Percentiles rank a stretch among this genome's conserved stretches.
phyloP scores from a whole-genome alignment of 2,113 vertebrate genomes.

The Hylia prasina region DNA sequence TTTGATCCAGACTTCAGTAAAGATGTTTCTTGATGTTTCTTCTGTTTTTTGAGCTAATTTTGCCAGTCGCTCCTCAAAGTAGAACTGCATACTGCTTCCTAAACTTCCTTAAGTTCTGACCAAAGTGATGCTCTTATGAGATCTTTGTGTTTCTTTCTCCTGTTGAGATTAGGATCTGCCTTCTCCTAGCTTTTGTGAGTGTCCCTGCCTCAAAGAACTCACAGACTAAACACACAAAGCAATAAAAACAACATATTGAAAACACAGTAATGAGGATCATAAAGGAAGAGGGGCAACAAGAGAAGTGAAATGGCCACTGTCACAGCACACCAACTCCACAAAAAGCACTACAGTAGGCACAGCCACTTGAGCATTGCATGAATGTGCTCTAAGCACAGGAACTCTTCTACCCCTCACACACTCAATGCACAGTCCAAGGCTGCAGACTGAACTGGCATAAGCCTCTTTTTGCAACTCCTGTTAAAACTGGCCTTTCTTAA shows the following conservation, averaged over 20 bases:
- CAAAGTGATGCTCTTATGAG: background rate
- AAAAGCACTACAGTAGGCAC: background rate
- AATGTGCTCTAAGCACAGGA: background rate
- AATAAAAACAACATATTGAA: background rate
- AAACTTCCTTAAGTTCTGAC: background rate
- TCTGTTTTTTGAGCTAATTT: background rate
- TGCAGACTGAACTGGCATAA: background rate
- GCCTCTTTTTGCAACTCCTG: background rate
- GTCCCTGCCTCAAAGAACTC: background rate
- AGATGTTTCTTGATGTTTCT: background rate
- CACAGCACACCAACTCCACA: background rate
- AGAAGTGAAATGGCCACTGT: background rate
- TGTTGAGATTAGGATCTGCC: background rate
- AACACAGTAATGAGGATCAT: background rate
- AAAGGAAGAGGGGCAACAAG: background rate
- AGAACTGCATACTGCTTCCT: background rate
- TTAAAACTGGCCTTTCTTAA: background rate
- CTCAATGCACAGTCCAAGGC: background rate
- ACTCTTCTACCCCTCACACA: background rate
- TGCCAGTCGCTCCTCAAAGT: background rate
- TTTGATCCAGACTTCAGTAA: background rate
- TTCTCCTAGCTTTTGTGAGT: background rate
- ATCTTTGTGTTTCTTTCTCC: background rate
- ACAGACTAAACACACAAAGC: background rate
- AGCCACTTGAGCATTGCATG: background rate